These are phyloP conservation scores for Capitulum mitella DNA, from an alignment of 2,888 invertebrate genomes.

Conservation along the genomic window DNA sequence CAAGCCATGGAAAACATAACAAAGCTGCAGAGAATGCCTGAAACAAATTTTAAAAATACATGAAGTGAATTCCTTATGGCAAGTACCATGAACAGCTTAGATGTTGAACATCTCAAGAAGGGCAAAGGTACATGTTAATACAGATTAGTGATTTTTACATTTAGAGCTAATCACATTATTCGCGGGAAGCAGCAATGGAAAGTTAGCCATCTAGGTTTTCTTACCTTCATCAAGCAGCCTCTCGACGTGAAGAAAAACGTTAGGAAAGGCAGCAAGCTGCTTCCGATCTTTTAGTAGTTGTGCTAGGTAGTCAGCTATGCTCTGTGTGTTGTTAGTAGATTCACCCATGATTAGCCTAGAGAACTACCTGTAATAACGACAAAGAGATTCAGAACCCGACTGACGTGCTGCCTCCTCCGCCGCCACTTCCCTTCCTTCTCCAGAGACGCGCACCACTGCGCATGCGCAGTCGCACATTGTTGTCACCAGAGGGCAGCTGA, in stretches of 20 bases:
- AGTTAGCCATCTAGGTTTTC: conserved; percentile 37
- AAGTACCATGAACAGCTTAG: too few relatives aligned
- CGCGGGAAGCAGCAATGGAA: conserved; percentile 9
- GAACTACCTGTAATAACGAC: conserved; percentile 5
- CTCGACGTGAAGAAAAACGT: conserved; percentile 98
- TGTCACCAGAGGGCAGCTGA: background rate
- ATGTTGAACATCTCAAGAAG: too few relatives aligned
- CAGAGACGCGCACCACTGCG: background rate
- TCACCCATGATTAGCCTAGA: conserved; percentile 20
- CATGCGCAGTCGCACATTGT: background rate
- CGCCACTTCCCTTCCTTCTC: conserved; percentile 1
- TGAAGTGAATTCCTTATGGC: too few relatives aligned
- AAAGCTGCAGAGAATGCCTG: too few relatives aligned
- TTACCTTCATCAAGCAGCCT: conserved; percentile 98
- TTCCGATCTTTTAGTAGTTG: conserved; percentile 99
- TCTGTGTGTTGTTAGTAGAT: conserved; percentile 65
- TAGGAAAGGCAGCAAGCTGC: conserved; percentile 98
- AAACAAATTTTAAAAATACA: too few relatives aligned
- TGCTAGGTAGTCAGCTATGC: conserved; percentile 98
- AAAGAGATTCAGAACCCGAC: conserved; percentile 6
- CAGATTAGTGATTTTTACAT: background rate
- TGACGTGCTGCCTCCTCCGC: background rate
- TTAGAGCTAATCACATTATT: background rate
- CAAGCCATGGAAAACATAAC: too few relatives aligned
- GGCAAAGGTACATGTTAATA: background rate